These are phyloP conservation scores for Corythoichthys intestinalis DNA, from an alignment of 2,113 vertebrate species.

Conservation along the genomic window DNA sequence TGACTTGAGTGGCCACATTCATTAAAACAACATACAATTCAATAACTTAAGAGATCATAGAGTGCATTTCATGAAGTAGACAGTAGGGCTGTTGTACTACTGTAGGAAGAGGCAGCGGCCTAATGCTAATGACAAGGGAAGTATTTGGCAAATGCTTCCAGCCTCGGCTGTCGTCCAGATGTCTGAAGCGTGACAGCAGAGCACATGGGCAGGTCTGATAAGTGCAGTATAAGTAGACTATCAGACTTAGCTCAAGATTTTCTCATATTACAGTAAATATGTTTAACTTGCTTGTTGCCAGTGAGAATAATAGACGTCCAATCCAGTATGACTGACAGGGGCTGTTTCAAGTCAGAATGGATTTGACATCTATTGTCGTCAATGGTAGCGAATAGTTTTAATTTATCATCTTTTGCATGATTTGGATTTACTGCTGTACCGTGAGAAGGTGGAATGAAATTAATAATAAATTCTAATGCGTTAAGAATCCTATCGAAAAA, in stretches of 20 bases:
- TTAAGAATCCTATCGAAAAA: neutral
- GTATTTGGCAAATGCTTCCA: conserved; percentile 25
- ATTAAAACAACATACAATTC: neutral
- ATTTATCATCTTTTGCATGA: too few species aligned
- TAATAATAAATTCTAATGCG: too few species aligned
- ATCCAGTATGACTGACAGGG: too few species aligned
- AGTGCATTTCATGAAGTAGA: neutral
- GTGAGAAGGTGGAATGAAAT: too few species aligned
- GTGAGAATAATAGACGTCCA: too few species aligned
- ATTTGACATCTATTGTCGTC: too few species aligned
- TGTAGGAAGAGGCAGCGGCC: neutral
- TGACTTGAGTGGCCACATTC: neutral
- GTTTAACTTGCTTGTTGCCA: neutral
- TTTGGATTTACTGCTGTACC: too few species aligned
- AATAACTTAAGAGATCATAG: neutral
- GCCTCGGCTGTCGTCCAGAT: conserved; percentile 53
- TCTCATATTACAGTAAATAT: neutral
- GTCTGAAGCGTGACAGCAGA: conserved; percentile 26
- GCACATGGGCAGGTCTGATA: conserved; percentile 21
- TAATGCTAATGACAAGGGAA: conserved; percentile 4
- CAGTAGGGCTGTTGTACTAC: neutral
- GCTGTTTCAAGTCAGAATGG: too few species aligned
- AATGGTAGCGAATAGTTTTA: too few species aligned
- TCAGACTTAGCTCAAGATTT: neutral
- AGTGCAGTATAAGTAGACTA: conserved; percentile 15